phyloP scores from a whole-genome alignment of 2,797 vertebrate genomes.

The Chloroceryle inda region DNA sequence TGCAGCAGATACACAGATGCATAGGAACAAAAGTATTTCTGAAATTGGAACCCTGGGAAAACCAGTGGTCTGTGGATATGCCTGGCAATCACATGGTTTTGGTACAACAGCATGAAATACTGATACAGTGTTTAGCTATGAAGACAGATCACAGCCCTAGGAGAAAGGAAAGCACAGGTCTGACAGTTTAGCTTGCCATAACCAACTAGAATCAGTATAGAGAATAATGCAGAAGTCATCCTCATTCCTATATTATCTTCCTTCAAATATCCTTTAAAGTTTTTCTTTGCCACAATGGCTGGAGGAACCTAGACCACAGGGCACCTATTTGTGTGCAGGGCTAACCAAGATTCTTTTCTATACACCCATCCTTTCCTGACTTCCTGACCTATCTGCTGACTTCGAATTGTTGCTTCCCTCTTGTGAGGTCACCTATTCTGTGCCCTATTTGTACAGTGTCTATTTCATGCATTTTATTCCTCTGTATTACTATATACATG shows the following conservation, averaged over 20 bases:
- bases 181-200: background rate
- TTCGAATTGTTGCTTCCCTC: background rate
- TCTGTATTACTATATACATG: background rate
- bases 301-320: background rate
- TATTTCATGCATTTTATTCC: background rate
- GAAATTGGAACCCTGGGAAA: background rate
- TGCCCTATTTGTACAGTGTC: background rate
- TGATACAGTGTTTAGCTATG: background rate
- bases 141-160: background rate
- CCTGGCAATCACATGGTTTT: background rate
- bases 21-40: background rate
- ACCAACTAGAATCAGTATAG: background rate
- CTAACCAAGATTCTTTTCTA: background rate
- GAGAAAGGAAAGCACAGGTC: background rate
- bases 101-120: background rate
- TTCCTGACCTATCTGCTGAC: background rate
- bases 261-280: background rate
- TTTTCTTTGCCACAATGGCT: background rate
- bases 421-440: background rate
- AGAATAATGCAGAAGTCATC: background rate
- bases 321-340: background rate
- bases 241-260: background rate
- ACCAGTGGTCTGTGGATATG: background rate
- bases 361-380: background rate
- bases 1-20: background rate